Evolutionary conservation across 1,140 invertebrate species (phyloP).

Genomic region (Drosophila parabipectinata): DNA sequence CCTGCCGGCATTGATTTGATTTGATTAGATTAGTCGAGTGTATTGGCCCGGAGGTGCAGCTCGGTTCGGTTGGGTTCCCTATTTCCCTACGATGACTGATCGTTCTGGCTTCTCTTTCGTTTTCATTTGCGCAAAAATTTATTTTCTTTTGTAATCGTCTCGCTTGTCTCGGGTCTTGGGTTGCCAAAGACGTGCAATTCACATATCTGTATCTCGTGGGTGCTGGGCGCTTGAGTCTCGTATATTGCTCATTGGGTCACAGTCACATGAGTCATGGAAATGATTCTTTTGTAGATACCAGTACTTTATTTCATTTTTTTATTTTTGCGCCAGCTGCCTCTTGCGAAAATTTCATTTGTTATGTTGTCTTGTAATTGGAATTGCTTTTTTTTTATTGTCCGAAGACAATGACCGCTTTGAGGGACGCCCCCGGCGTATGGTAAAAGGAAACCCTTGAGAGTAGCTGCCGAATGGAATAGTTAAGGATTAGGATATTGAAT

Average conservation of each 20-base stretch:
- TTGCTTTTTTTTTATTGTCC: constrained; percentile 61
- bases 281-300: constrained; percentile 56
- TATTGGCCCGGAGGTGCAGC: constrained; percentile 1
- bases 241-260: constrained; percentile 77
- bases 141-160: constrained; percentile 76
- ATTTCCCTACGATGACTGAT: constrained; percentile 73
- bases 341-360: constrained; percentile 66
- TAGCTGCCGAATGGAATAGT: constrained; percentile 6
- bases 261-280: constrained; percentile 66
- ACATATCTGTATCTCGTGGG: constrained; percentile 63
- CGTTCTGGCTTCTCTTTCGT: constrained; percentile 40
- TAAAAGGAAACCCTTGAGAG: constrained; percentile 47
- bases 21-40: constrained; percentile 74
- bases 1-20: constrained; percentile 64
- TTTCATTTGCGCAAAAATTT: constrained; percentile 76
- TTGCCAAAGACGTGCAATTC: constrained; percentile 58
- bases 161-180: constrained; percentile 65
- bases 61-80: constrained; percentile 10
- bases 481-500: constrained; percentile 39
- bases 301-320: constrained; percentile 23
- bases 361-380: constrained; percentile 67
- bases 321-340: constrained; percentile 50
- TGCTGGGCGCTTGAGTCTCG: constrained; percentile 40
- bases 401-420: constrained; percentile 58
- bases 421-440: constrained; percentile 32